Evolutionary conservation across 2,797 vertebrate genomes (phyloP), one percentile per base, ranked within the genome.

Genomic region (Gambelia wislizenii): DNA sequence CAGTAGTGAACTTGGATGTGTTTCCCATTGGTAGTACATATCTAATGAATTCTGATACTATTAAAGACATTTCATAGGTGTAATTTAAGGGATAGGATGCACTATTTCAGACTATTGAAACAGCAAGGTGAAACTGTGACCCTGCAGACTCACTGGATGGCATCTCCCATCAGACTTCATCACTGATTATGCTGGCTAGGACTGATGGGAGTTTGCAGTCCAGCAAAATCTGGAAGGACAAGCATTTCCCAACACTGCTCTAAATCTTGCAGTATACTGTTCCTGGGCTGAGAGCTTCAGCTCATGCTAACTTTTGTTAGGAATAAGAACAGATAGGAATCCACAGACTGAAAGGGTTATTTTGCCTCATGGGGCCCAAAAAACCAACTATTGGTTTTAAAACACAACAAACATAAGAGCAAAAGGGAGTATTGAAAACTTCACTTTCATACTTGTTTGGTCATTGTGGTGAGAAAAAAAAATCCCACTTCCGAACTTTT

Each of bases 381-480:
- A 3, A 36, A 25, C 22, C 2, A 91, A 18, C 39, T 74, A 0
- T 20, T 30, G 70, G 4, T 9, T 36, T 9, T 6, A 85, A 20
- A 64, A 79, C 83, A 7, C 22, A 44, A 9, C 83, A 87, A 7
- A 54, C 80, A 39, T 59, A 36, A 16, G 36, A 16, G 27, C 79
- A 2, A 1, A 76, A 56, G 39, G 59, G 13, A 33, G 33, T 12
- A 5, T 7, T 14, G 85, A 86, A 59, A 88, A 87, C 86, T 2
- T 14, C 3, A 22, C 70, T 70, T 89, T 56, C 18, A 91, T 80
- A 61, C 74, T 25, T 87, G 89, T 69, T 42, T 54, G 47, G 80
- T 91, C 91, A 90, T 39, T 92, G 91, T 87, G 91, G n/a, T 20
- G 61, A 85, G 91, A 92, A 78, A 44, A 70, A 18, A 81, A 39